phyloP scores from a whole-genome alignment of 2,113 vertebrate genomes.

The Crotalus horridus region DNA sequence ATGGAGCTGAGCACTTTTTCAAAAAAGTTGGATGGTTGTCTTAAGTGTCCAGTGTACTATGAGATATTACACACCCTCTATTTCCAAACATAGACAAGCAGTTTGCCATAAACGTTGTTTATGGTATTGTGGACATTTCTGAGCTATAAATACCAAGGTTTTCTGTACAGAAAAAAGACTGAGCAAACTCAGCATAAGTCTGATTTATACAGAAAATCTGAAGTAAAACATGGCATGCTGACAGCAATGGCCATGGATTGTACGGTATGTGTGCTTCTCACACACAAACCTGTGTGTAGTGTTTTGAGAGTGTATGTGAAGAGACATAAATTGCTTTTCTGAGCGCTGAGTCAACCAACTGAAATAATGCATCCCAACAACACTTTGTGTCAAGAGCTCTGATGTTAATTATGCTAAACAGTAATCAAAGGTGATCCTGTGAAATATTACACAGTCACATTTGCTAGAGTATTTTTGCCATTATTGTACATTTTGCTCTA shows the following conservation, averaged over 20 bases:
- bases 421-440: background rate
- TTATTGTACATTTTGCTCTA: background rate
- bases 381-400: background rate
- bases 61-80: slow-evolving; percentile 4
- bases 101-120: slow-evolving; percentile 16
- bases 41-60: slow-evolving; percentile 22
- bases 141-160: background rate
- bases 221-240: background rate
- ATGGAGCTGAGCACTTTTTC: background rate
- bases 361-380: background rate
- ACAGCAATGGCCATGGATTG: background rate
- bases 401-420: background rate
- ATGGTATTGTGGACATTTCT: background rate
- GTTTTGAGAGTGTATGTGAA: background rate
- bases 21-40: background rate
- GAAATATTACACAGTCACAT: background rate
- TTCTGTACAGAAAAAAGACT: slow-evolving; percentile 6
- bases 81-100: slow-evolving; percentile 5
- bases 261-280: background rate
- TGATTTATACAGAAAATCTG: slow-evolving; percentile 21
- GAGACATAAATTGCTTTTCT: background rate
- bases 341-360: background rate
- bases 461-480: background rate
- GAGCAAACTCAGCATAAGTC: background rate
- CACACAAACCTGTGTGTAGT: background rate